phyloP scores from a whole-genome alignment of 2,797 vertebrate genomes.

The Falco biarmicus region DNA sequence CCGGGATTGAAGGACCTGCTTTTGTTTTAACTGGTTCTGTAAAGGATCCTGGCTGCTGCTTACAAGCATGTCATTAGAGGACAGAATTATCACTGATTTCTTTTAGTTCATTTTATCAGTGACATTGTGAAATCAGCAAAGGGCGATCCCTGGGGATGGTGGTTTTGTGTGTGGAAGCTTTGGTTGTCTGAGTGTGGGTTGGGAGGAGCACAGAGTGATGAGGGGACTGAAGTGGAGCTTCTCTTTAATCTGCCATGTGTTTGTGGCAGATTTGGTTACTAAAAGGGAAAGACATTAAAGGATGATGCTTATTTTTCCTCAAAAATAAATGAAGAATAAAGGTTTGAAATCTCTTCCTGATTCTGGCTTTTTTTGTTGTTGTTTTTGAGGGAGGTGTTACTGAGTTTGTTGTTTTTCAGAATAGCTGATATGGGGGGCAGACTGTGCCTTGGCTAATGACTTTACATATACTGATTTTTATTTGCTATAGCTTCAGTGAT shows the following conservation, averaged over 20 bases:
- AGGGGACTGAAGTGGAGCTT: neutral
- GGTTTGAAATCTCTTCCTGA: neutral
- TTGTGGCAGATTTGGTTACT: neutral
- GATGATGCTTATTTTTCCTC: neutral
- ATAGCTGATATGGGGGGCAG: neutral
- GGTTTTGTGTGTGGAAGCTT: neutral
- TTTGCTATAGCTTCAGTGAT: neutral
- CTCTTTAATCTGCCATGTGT: neutral
- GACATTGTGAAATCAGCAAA: neutral
- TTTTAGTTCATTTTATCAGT: neutral
- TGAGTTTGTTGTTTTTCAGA: neutral
- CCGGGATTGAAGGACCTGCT: neutral
- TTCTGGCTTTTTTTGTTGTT: fast-evolving
- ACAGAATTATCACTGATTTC: neutral
- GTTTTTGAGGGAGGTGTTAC: neutral
- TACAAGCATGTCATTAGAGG: neutral
- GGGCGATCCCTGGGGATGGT: neutral
- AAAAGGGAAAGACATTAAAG: neutral
- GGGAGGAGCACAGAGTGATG: neutral
- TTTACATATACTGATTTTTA: neutral
- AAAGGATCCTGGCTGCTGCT: neutral
- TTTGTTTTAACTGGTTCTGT: neutral
- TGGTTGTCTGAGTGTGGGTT: neutral
- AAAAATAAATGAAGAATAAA: neutral
- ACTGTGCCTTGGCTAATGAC: neutral